Conservation (phyloP, 2,797 vertebrate genomes). For the Heterohyrax brucei region DNA sequence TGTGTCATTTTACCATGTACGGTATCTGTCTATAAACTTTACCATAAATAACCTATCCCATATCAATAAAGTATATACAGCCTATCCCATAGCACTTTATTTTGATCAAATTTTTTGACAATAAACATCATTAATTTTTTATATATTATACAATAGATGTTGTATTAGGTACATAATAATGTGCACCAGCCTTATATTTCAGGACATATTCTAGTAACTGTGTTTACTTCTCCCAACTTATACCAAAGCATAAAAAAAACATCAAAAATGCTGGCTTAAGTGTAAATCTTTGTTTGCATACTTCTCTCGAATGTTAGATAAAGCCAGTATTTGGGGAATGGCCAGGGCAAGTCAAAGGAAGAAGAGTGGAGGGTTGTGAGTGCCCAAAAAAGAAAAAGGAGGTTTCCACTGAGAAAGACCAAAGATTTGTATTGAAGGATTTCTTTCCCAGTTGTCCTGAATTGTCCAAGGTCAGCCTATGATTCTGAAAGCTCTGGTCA, state of each 20-base stretch:
- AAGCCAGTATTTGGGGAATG: neutral
- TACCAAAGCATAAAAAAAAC: slow-evolving; percentile 3
- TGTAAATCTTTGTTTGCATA: neutral
- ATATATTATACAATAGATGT: neutral
- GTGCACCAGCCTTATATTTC: neutral
- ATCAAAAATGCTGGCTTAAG: neutral
- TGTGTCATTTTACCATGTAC: neutral
- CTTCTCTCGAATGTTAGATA: neutral
- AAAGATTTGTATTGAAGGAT: neutral
- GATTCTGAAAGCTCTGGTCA: neutral
- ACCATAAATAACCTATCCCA: neutral
- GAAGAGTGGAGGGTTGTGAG: neutral
- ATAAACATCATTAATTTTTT: neutral
- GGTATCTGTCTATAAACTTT: neutral
- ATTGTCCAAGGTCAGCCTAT: neutral
- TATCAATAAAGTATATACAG: neutral
- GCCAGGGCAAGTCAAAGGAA: neutral
- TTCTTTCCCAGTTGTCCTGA: neutral
- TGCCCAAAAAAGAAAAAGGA: neutral
- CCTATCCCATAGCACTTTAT: neutral
- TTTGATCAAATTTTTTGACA: neutral
- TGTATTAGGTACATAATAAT: neutral
- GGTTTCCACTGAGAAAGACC: neutral
- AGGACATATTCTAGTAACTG: neutral
- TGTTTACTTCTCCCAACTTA: neutral